Conservation (phyloP, 2,797 vertebrate species). For the Anguilla pacifica region DNA sequence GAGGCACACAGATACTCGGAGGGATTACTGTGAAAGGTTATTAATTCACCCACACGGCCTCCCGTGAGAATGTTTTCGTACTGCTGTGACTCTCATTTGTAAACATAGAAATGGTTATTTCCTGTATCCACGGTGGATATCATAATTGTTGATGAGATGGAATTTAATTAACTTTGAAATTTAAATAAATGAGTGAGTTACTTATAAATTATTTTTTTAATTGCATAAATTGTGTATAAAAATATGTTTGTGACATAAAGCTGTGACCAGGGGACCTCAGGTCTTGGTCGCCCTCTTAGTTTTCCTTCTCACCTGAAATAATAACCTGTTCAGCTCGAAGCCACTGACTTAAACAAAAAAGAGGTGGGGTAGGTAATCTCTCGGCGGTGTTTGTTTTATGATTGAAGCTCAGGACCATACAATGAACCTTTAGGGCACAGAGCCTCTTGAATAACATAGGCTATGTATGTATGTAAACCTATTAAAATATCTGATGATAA, state of each 20-base stretch:
- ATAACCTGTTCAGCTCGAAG: neutral
- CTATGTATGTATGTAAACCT: neutral
- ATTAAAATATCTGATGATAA: neutral
- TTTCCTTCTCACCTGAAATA: neutral
- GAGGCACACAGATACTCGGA: neutral
- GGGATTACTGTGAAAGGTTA: conserved; percentile 9
- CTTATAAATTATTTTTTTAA: neutral
- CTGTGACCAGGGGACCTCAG: neutral
- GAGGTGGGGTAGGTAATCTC: neutral
- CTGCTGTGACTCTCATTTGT: neutral
- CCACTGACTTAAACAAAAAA: neutral
- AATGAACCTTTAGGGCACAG: neutral
- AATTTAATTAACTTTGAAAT: neutral
- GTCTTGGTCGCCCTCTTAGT: neutral
- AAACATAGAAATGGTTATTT: neutral
- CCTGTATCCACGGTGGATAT: neutral
- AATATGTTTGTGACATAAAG: neutral
- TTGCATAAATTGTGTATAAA: neutral
- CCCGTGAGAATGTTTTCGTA: neutral
- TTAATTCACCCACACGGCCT: neutral
- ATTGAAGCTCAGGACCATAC: neutral
- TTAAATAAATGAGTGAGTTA: neutral
- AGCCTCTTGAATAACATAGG: no score
- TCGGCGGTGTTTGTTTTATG: neutral
- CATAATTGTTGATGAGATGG: neutral